These are phyloP conservation scores for Molothrus ater DNA, from an alignment of 2,797 vertebrate genomes.

Conservation along the genomic window DNA sequence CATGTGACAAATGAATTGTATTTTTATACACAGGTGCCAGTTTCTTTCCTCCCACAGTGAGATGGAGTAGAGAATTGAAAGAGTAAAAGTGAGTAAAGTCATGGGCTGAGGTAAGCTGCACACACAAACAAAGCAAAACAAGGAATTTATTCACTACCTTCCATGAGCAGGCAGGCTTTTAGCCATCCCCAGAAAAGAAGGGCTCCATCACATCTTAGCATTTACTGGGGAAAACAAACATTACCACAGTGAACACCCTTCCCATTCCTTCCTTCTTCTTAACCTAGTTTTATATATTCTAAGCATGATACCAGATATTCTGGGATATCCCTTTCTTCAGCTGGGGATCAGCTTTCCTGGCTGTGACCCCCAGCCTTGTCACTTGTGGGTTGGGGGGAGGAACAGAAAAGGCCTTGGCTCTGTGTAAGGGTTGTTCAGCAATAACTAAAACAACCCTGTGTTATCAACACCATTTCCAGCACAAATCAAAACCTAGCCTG, in stretches of 20 bases:
- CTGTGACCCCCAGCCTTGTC: neutral
- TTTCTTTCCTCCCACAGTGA: neutral
- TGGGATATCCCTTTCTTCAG: neutral
- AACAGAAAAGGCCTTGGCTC: neutral
- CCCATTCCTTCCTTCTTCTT: neutral
- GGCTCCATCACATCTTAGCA: neutral
- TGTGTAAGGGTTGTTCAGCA: neutral
- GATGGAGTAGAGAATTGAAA: neutral
- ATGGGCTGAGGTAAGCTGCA: neutral
- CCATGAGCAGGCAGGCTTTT: neutral
- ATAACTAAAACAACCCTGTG: neutral
- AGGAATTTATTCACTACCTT: neutral
- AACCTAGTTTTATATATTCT: neutral
- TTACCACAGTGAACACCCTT: neutral
- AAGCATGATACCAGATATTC: too few species aligned
- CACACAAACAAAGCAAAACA: neutral
- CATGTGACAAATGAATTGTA: neutral
- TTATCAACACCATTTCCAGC: neutral
- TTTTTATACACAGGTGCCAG: neutral
- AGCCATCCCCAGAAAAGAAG: neutral
- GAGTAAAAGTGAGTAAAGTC: neutral
- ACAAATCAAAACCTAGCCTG: neutral
- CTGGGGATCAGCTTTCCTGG: neutral
- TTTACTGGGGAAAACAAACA: rapidly evolving
- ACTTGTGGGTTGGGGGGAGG: rapidly evolving